Percentiles rank a stretch among this genome's conserved stretches.
These are phyloP conservation scores for Lanius ludovicianus DNA, from an alignment of 2,113 vertebrate genomes.

Conservation along the genomic window DNA sequence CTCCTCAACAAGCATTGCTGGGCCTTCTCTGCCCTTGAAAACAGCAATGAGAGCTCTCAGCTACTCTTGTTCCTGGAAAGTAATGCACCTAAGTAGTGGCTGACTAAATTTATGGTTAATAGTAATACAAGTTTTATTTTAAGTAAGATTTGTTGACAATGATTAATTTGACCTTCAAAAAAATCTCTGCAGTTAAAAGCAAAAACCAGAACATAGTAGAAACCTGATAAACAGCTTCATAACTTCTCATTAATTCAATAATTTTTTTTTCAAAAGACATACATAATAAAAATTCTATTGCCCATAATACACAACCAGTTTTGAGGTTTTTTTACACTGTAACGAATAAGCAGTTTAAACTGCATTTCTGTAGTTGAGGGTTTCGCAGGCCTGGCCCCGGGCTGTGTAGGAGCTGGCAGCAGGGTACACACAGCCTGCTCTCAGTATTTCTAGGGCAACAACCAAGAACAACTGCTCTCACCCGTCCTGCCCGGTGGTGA, in stretches of 20 bases:
- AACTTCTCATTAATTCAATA: neutral
- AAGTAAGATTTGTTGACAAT: neutral
- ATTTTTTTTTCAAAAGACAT: neutral
- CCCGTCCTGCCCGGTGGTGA: rapidly evolving
- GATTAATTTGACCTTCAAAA: neutral
- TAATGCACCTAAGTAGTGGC: neutral
- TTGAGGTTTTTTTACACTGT: rapidly evolving
- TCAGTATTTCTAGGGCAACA: neutral
- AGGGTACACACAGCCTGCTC: too few species aligned
- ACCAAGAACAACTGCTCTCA: neutral
- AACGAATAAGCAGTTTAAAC: neutral
- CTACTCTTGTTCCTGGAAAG: neutral
- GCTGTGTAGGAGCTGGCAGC: rapidly evolving
- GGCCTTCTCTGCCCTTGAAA: neutral
- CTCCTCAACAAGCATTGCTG: neutral
- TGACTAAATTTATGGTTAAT: neutral
- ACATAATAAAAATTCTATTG: neutral
- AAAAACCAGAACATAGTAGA: neutral
- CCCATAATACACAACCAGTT: neutral
- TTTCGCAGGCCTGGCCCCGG: neutral
- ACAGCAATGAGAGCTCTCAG: neutral
- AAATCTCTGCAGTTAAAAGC: neutral
- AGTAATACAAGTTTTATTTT: neutral
- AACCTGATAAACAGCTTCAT: neutral
- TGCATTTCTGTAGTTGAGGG: neutral